Percentiles rank a stretch among this genome's conserved stretches.
phyloP scores from a whole-genome alignment of 2,797 vertebrate genomes.

The Florisuga fusca region DNA sequence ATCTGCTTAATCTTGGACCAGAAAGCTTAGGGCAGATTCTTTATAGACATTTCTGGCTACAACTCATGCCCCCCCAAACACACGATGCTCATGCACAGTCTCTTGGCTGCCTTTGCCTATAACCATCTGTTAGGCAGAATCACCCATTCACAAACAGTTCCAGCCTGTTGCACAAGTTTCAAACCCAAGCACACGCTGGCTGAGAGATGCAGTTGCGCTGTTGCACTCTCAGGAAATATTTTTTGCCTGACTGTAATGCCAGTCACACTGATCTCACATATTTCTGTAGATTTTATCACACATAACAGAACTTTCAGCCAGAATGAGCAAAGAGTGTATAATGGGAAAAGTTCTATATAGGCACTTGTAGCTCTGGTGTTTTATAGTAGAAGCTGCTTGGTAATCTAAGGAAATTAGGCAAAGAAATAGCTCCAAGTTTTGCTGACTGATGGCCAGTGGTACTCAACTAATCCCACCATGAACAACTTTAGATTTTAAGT shows the following conservation, averaged over 20 bases:
- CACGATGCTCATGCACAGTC: not conserved
- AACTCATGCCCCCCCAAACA: not conserved
- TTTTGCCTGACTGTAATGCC: slow-evolving; percentile 23
- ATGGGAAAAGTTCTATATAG: not conserved
- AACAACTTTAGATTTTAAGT: not conserved
- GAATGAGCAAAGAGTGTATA: not conserved
- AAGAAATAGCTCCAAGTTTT: not conserved
- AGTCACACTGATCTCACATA: not conserved
- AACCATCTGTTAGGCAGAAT: slow-evolving; percentile 57
- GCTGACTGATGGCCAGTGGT: rapidly evolving
- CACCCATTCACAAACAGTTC: not conserved
- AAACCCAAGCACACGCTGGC: not conserved
- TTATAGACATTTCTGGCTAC: slow-evolving; percentile 56
- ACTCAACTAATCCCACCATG: not conserved
- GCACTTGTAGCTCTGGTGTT: not conserved
- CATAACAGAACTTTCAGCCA: not conserved
- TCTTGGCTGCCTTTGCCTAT: slow-evolving; percentile 27
- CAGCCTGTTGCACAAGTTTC: slow-evolving; percentile 36
- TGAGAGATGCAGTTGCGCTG: not conserved
- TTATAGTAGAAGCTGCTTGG: not conserved
- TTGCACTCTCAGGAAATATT: slow-evolving; percentile 44
- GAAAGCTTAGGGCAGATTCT: slow-evolving; percentile 43
- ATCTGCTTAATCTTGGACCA: slow-evolving; percentile 64
- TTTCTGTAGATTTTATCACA: slow-evolving; percentile 57
- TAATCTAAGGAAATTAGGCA: not conserved